Evolutionary conservation across 2,888 invertebrate species (phyloP), one percentile per base, ranked within the genome.

Genomic region (Machimus atricapillus): DNA sequence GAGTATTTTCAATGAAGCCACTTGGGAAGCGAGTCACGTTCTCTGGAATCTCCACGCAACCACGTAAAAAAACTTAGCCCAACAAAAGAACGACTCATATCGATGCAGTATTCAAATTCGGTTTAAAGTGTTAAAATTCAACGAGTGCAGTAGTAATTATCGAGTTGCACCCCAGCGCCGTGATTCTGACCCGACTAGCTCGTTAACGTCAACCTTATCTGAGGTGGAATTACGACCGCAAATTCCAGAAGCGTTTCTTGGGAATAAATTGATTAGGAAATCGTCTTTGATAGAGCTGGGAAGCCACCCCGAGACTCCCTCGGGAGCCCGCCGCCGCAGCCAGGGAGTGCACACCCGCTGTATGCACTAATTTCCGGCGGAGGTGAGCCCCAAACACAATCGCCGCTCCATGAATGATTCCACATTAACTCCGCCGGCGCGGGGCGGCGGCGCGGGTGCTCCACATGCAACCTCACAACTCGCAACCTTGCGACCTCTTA

Each of bases 91-190:
- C 43, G 52, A 52, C 52, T 85, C 73, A n/a, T 37, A 85, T 86
- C 73, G 78, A 81, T 81, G 66, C 78, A 52, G 74, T 87, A 87
- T 87, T 87, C 85, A 86, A 86, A 86, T 87, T 86, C 43, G 52
- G 81, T 23, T 79, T 40, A 52, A 27, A 23, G 56, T 81, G 85
- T 87, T 87, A 86, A 87, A 87, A 87, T 87, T 86, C 87, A 85
- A 12, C 73, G 52, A 78, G 77, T 81, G 86, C 77, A 58, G 81
- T 27, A 37, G 74, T 87, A 87, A 87, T 87, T 86, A 87, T 85
- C 87, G 78, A 43, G 52, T 79, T 37, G 46, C 14, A 52, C 79
- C 79, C 27, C 27, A 46, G 52, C 19, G 27, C 23, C 66, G 76
- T 40, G 76, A 76, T 82, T 82, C 58, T 37, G 82, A 56, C 58